Percentiles rank a stretch among this genome's conserved stretches.
These are phyloP conservation scores for Tanypteryx hageni DNA, from an alignment of 2,888 invertebrate genomes.

Conservation along the genomic window DNA sequence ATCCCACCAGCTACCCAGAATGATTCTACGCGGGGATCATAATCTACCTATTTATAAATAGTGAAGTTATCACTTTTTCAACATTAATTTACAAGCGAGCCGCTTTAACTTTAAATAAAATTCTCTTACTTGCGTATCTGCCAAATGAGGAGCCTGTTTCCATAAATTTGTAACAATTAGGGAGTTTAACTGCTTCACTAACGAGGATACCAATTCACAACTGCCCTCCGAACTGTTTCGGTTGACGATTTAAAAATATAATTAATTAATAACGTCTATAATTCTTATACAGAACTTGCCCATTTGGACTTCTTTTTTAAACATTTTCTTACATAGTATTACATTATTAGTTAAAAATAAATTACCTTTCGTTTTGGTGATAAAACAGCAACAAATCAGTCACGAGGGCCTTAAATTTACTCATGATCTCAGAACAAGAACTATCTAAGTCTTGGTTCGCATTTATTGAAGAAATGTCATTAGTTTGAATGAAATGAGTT, in stretches of 20 bases:
- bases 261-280: background rate
- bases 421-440: constrained; percentile 72
- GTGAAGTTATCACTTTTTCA: background rate
- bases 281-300: background rate
- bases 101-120: background rate
- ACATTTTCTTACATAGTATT: background rate
- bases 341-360: constrained; percentile 68
- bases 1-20: constrained; percentile 91
- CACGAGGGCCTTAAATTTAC: constrained; percentile 79
- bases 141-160: constrained; percentile 80
- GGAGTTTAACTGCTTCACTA: constrained; percentile 84
- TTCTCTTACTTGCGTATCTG: constrained; percentile 78
- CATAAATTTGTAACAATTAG: constrained; percentile 80
- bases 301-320: background rate
- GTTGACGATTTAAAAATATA: background rate
- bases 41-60: constrained; percentile 80
- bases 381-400: constrained; percentile 83
- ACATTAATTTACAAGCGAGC: background rate
- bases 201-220: constrained; percentile 76
- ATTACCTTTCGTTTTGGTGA: constrained; percentile 78
- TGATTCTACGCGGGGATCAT: constrained; percentile 88
- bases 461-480: constrained; percentile 81
- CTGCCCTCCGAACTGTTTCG: constrained; percentile 72
- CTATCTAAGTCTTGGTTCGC: constrained; percentile 75
- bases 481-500: constrained; percentile 82